phyloP scores from a whole-genome alignment of 53 echinoderm and acorn worm species.

The Glandiceps talaboti region DNA sequence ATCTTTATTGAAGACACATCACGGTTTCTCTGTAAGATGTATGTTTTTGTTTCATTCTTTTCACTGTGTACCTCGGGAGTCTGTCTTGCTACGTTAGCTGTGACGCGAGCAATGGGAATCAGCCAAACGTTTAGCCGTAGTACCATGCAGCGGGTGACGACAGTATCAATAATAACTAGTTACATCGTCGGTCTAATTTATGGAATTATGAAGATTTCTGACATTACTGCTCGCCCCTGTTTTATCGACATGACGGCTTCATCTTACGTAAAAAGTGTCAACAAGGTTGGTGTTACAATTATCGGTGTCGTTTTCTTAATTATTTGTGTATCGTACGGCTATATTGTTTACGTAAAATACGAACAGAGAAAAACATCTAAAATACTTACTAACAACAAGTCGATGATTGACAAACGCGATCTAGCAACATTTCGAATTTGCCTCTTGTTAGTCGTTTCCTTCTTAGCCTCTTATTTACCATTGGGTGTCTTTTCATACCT shows the following conservation, averaged over 20 bases:
- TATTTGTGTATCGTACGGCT: not conserved
- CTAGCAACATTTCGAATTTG: not conserved
- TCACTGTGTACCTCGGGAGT: not conserved
- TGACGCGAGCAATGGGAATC: not conserved
- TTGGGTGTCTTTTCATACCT: not conserved
- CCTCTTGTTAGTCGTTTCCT: not conserved
- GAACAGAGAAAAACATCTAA: not conserved
- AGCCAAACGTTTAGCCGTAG: not conserved
- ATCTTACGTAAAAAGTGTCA: not conserved
- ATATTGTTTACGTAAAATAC: not conserved
- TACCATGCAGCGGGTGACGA: not conserved
- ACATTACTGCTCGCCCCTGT: not conserved
- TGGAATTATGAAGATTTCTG: not conserved
- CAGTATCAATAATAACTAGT: not conserved
- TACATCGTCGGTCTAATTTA: not conserved
- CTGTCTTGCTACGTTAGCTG: not conserved
- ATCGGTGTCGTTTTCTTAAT: not conserved
- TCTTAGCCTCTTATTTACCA: not conserved
- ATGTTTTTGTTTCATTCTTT: not conserved
- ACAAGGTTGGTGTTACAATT: not conserved
- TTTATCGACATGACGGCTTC: not conserved
- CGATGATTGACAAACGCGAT: not conserved
- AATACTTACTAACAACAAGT: not conserved
- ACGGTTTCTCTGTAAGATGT: not conserved
- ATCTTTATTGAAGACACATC: not conserved